Evolutionary conservation across 2,113 vertebrate species (phyloP), one percentile per base, ranked within the genome.

Genomic region (Rousettus leschenaultii): DNA sequence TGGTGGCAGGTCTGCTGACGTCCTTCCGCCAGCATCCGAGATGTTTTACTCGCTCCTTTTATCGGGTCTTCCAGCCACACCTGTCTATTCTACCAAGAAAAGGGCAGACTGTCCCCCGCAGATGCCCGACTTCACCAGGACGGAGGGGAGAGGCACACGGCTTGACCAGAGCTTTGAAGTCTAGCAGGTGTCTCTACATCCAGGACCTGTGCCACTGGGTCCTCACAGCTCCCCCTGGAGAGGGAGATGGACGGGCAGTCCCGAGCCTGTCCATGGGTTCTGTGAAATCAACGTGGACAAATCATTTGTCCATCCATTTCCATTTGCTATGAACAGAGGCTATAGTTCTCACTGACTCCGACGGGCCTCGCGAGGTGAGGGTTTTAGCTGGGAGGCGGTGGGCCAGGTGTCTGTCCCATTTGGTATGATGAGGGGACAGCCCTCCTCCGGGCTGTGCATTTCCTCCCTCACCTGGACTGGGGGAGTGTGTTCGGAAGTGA

Each of bases 91-190:
- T 73, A 8, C 68, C 70, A 51, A 66, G n/a, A 38, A 40, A 66
- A 33, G 89, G 26, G 57, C 24, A 61, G n/a, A 7, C 51, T 24
- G 61, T 48, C 57, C 40, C n/a, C 18, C n/a, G 59, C 59, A 40
- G 6, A 40, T 1, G 10, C 30, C 75, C 30, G 21, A 0, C 38
- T 9, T 38, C 53, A 14, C 9, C 1, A 53, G 84, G 77, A 48
- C 53, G 55, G 73, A 45, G 21, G 43, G 15, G 8, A 59, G 33
- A 85, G 43, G 24, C 5, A 1, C 5, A 3, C 0, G 11, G 59
- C 45, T 18, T 53, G 59, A 3, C n/a, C 0, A 33, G 0, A 16
- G 19, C 1, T 1, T 10, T 51, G 21, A 48, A 45, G 14, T 68
- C 43, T 7, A 5, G 18, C 3, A 35, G 40, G 75, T 5, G 9